phyloP scores from a whole-genome alignment of 2,888 invertebrate species.

The Notodonta dromedarius region DNA sequence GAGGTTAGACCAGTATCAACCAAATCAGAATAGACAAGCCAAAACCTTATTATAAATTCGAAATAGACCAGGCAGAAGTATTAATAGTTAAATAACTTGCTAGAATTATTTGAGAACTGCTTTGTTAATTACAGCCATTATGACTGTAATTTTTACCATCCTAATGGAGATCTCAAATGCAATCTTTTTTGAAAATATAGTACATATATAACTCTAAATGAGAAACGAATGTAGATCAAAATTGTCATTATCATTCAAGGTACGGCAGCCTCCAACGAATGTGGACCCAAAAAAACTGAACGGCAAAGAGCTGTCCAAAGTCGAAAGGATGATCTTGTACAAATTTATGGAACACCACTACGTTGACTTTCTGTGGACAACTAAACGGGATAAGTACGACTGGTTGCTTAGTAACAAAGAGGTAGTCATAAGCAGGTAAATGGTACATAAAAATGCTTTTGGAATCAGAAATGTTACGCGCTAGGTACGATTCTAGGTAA shows the following conservation, averaged over 20 bases:
- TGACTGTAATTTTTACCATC: too few relatives aligned
- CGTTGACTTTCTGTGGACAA: slow-evolving; percentile 96
- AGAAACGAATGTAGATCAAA: background rate
- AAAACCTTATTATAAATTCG: too few relatives aligned
- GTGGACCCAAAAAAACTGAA: slow-evolving; percentile 73
- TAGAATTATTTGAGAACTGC: too few relatives aligned
- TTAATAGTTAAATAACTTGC: too few relatives aligned
- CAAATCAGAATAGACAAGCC: too few relatives aligned
- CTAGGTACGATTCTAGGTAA: too few relatives aligned
- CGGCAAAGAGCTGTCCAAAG: slow-evolving; percentile 83
- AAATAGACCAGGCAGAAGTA: too few relatives aligned
- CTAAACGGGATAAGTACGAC: slow-evolving; percentile 92
- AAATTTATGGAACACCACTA: slow-evolving; percentile 91
- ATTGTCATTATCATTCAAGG: slow-evolving; percentile 46
- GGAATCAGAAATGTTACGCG: background rate
- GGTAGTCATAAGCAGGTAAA: slow-evolving; percentile 79
- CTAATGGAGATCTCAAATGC: too few relatives aligned
- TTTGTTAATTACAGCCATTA: too few relatives aligned
- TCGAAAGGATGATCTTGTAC: slow-evolving; percentile 88
- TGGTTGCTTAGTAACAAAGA: slow-evolving; percentile 85
- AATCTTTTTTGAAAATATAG: too few relatives aligned
- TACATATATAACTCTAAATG: too few relatives aligned
- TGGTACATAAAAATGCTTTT: background rate
- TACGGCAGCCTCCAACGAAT: slow-evolving; percentile 67
- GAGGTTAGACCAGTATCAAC: too few relatives aligned